Base-by-base conservation (phyloP, 2,888 invertebrate species). In the Xestia xanthographa region DNA sequence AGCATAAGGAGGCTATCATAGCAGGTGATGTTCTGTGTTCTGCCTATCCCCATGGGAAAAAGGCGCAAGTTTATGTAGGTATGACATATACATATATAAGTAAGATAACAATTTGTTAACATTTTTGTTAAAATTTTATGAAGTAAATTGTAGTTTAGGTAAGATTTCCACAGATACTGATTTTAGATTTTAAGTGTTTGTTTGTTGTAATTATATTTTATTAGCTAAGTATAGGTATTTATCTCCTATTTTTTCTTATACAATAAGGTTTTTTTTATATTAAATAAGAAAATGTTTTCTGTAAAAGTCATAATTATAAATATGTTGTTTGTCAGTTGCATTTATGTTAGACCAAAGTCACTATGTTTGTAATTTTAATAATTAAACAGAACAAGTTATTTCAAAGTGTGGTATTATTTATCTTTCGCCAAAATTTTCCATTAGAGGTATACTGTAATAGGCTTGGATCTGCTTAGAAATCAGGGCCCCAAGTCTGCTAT, bases 121-220 rank as follows among this genome's bases (percentile, higher is more conserved):
- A 29, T 26, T 4, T 20, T 11, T 5, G 41, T 20, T 3, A 14
- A 22, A 20, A 0, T 22, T 41, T 26, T 41, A 29, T 58, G 14
- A 58, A 58, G 26, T 58, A 53, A 53, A 20, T 17, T 17, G 9
- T 43, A 29, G 22, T 20, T 22, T 9, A 0, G 3, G 34, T 63
- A 43, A 12, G 38, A 50, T 17, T 53, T 8, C 66, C n/a, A 43
- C 20, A 43, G 69, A 53, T 72, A 72, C 53, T 53, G 72, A 68
- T 53, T n/a, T 26, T 41, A 53, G 8, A 53, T 41, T 43, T n/a
- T 41, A n/a, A 29, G 11, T 14, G 17, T 66, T 71, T 66, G 34
- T 66, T 48, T 56, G 26, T 56, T 56, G 56, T 56, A 26, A 56
- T 53, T 53, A 14, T 53, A n/a, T 53, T 53, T 53, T 53, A 5